Conservation (phyloP, 2,797 vertebrate genomes). For the Phrynocephalus guinanensis region DNA sequence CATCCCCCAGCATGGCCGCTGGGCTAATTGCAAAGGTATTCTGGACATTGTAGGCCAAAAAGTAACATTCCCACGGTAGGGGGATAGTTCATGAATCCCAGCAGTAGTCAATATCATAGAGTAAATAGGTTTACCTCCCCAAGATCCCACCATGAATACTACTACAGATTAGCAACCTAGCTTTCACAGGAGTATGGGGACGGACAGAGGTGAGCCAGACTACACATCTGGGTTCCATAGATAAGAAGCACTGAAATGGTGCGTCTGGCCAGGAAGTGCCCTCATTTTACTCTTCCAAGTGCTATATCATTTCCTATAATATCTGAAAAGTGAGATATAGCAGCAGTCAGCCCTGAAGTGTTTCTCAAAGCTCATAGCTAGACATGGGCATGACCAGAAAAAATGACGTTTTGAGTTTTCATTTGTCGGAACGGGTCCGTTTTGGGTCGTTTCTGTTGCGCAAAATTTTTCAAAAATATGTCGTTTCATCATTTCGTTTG, state of each 20-base stretch:
- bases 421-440: too few relatives aligned
- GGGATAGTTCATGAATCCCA: too few relatives aligned
- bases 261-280: neutral
- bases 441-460: too few relatives aligned
- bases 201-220: neutral
- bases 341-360: conserved; percentile 10
- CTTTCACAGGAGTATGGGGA: neutral
- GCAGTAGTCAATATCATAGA: neutral
- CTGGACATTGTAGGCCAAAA: too few relatives aligned
- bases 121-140: neutral
- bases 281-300: conserved; percentile 6
- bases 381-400: too few relatives aligned
- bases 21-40: too few relatives aligned
- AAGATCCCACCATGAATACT: neutral
- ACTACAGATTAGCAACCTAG: too few relatives aligned
- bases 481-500: too few relatives aligned
- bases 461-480: too few relatives aligned
- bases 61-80: too few relatives aligned
- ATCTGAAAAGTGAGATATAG: neutral
- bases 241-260: neutral
- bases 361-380: too few relatives aligned
- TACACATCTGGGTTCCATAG: conserved; percentile 12
- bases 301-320: neutral
- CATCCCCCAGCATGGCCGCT: neutral
- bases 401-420: too few relatives aligned